These are phyloP conservation scores for Tor tambroides DNA, from an alignment of 2,113 vertebrate species.

Conservation along the genomic window DNA sequence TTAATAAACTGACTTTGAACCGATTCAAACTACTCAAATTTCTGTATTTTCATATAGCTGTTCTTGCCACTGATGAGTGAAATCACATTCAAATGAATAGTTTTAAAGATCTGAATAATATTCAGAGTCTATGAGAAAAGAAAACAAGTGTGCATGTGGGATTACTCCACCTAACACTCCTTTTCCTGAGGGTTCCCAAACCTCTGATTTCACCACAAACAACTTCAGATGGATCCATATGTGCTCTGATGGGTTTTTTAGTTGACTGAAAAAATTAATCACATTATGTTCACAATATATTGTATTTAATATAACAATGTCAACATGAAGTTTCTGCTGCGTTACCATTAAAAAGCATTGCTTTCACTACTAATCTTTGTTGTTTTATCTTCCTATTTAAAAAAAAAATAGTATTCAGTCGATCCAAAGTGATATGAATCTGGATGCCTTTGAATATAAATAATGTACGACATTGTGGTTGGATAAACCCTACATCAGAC, in stretches of 20 bases:
- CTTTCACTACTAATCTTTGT: not conserved
- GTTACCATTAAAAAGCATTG: not conserved
- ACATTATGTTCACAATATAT: not conserved
- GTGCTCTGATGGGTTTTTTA: not conserved
- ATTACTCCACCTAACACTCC: conserved; percentile 24
- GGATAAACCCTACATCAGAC: conserved; percentile 6
- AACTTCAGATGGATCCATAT: not conserved
- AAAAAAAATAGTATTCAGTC: not conserved
- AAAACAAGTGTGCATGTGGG: conserved; percentile 9
- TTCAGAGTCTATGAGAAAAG: not conserved
- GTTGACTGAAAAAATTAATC: not conserved
- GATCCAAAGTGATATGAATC: not conserved
- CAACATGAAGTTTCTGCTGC: not conserved
- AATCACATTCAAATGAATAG: not conserved
- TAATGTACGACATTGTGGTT: not conserved
- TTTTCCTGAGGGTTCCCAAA: conserved; percentile 28
- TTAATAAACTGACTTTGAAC: not conserved
- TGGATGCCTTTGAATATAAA: not conserved
- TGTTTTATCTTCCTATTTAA: not conserved
- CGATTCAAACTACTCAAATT: not conserved
- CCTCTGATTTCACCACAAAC: conserved; percentile 10
- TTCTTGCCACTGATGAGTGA: not conserved
- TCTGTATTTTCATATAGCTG: not conserved
- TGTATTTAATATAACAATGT: not conserved
- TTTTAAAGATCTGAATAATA: not conserved